Percentiles rank a stretch among this genome's conserved stretches.
phyloP scores from a whole-genome alignment of 2,113 vertebrate genomes.

The Vulpes lagopus region DNA sequence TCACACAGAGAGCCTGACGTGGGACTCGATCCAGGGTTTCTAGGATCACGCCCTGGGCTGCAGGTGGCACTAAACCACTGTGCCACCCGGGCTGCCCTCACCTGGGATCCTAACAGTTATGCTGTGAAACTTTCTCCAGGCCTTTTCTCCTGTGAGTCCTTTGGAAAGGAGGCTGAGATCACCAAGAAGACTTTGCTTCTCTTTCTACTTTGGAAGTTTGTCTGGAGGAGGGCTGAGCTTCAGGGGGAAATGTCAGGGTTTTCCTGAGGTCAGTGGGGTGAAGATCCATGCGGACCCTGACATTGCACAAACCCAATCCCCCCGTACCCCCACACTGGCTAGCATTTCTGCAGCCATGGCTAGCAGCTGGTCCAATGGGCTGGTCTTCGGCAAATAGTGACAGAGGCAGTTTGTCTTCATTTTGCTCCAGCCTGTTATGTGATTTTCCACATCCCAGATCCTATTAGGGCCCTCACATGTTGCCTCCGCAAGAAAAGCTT shows the following conservation, averaged over 20 bases:
- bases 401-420: not conserved
- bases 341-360: not conserved
- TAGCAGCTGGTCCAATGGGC: not conserved
- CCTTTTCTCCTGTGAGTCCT: not conserved
- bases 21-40: no score
- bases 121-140: not conserved
- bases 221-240: not conserved
- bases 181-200: not conserved
- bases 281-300: not conserved
- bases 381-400: not conserved
- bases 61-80: no score
- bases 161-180: not conserved
- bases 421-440: not conserved
- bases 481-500: constrained; percentile 1
- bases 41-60: no score
- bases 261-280: not conserved
- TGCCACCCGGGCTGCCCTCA: no score
- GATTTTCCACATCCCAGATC: not conserved
- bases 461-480: not conserved
- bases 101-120: not conserved
- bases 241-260: not conserved
- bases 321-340: not conserved
- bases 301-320: not conserved
- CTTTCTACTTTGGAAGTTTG: not conserved
- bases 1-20: no score